Base-by-base conservation (phyloP, 2,888 invertebrate species). In the Zaprionus bogoriensis region DNA sequence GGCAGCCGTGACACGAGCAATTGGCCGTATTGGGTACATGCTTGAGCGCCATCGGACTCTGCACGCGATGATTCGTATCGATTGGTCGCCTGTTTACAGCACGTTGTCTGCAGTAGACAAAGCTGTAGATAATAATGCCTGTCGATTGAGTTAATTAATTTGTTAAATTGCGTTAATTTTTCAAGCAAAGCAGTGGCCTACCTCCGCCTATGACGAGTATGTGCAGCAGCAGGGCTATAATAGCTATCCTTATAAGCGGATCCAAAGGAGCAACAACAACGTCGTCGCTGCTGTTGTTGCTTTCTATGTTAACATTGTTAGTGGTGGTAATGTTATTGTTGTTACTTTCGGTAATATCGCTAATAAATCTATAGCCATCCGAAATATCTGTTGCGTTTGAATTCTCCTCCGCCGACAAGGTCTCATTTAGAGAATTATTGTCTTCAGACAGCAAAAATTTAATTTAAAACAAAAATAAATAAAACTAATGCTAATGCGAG, bases 91-190 rank as follows among this genome's bases (percentile, higher is more conserved):
- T 48, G 23, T 51, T 67, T 4, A 42, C 9, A 12, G 27, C 22
- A 27, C 62, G 64, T 1, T 58, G n/a, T 4, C 48, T 61, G 42
- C 52, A 73, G 45, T 46, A 67, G 17, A 63, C 52, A 39, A 61
- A 23, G 32, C 62, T 62, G 32, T 83, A 80, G 45, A 85, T 70
- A 14, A 67, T 22, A 9, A 79, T 51, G 4, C 76, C 79, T 79
- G 23, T 1, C 22, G 4, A 22, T 27, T 41, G 6, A 12, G n/a
- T 6, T 20, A n/a, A 5, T 5, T 20, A n/a, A 2, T n/a, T 10
- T 4, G 20, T 1, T 10, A n/a, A 6, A 41, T 22, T 7, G 41
- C n/a, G n/a, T n/a, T 20, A n/a, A 2, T 10, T 19, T 9, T 14
- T 14, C 17, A 4, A 4, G 7, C 9, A 32, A 14, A 3, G n/a